Conservation (phyloP, 2,888 invertebrate species). For the Electrophaes corylata region DNA sequence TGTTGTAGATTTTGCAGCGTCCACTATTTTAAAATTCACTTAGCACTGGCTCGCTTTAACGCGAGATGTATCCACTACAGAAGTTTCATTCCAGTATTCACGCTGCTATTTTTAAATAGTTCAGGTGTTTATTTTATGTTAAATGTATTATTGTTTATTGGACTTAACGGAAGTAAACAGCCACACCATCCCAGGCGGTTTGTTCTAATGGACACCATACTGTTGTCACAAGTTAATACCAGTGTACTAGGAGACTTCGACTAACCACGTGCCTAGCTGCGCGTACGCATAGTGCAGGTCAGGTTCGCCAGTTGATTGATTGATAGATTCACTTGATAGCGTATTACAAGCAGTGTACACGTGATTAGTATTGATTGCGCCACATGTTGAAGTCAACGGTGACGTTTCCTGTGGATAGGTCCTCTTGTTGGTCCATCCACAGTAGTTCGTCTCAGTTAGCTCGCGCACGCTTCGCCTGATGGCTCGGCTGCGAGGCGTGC, state of each 20-base stretch:
- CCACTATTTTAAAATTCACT: not conserved
- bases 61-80: slow-evolving; percentile 1
- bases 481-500: slow-evolving; percentile 46
- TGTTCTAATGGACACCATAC: not conserved
- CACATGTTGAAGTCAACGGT: slow-evolving; percentile 15
- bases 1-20: not conserved
- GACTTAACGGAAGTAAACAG: slow-evolving; percentile 2
- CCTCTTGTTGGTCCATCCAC: slow-evolving; percentile 14
- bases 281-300: no score
- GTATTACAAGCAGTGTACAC: no score
- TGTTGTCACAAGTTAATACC: no score
- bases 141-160: no score
- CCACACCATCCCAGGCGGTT: no score
- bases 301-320: no score
- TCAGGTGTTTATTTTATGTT: no score
- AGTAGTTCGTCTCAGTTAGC: slow-evolving; percentile 58
- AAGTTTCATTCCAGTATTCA: not conserved
- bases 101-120: not conserved
- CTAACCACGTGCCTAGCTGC: no score
- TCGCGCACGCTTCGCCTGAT: slow-evolving; percentile 63
- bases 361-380: slow-evolving; percentile 7
- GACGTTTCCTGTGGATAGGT: slow-evolving; percentile 11
- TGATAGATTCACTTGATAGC: not conserved
- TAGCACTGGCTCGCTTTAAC: slow-evolving; percentile 1
- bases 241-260: no score